Conservation (phyloP, 2,797 vertebrate species). For the Thunnus albacares region DNA sequence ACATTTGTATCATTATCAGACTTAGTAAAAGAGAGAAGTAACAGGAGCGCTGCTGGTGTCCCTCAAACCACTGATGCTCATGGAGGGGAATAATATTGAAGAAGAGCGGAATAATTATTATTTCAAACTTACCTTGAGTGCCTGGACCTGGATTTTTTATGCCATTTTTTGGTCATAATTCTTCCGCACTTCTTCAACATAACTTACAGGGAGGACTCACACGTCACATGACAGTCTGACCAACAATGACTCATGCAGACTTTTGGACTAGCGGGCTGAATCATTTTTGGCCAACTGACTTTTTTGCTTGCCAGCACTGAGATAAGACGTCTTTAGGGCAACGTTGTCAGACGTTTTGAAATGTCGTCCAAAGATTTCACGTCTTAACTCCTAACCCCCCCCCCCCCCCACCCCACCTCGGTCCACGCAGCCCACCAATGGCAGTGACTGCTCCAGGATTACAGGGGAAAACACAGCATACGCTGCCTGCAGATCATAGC, state of each 20-base stretch:
- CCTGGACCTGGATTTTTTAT: too few species aligned
- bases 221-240: background rate
- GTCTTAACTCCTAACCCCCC: constrained; percentile 68
- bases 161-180: too few species aligned
- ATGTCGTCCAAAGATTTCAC: constrained; percentile 64
- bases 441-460: constrained; percentile 71
- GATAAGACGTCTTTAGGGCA: constrained; percentile 59
- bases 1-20: background rate
- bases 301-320: constrained; percentile 50
- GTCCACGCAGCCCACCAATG: constrained; percentile 52
- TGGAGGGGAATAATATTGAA: too few species aligned
- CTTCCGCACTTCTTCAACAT: too few species aligned
- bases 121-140: too few species aligned
- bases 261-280: constrained; percentile 15
- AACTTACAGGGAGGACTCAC: too few species aligned
- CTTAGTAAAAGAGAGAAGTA: background rate
- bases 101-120: too few species aligned
- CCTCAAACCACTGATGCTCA: too few species aligned
- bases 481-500: constrained; percentile 61
- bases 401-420: constrained; percentile 25
- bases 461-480: constrained; percentile 66
- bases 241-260: constrained; percentile 35
- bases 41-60: too few species aligned
- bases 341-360: constrained; percentile 53
- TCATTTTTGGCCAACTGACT: constrained; percentile 18